Base-by-base conservation (phyloP, 1,140 invertebrate species). In the Akabosia matsudoensis region DNA sequence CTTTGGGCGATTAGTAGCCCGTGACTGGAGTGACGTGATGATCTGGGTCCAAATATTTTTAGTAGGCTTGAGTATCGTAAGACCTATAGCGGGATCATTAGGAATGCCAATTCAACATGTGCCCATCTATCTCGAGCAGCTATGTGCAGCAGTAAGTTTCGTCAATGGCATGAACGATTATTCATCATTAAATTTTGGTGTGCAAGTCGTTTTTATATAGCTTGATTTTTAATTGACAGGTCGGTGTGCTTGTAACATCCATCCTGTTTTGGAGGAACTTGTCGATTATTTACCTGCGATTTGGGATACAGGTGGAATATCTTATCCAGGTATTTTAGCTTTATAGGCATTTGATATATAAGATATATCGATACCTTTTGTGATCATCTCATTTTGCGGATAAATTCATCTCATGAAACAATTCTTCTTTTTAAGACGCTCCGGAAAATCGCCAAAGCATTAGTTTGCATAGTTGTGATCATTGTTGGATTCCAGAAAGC, bases 301-400 rank as follows among this genome's bases (percentile, higher is more conserved):
- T 67, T 30, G 61, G 61, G 7, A 67, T 67, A 67, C 30, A 67
- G 3, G 61, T 67, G 28, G 61, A 67, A 67, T 67, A 67, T 31
- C 24, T 67, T 2, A 7, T 30, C 31, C 61, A 67, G 61, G 61
- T 67, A 10, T 45, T 45, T 45, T 45, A 18, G 37, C 37, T 45
- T 10, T 45, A 45, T 45, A 45, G 7, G 37, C 18, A 18, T 45
- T n/a, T n/a, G n/a, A 45, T 45, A 45, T 45, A 18, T 45, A 45
- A 10, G 37, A 45, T 45, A n/a, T 45, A 61, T n/a, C 24, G 24
- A 14, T 61, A 61, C 24, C 24, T 22, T 61, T 61, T 61, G 10
- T 51, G 45, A 51, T 51, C n/a, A 13, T n/a, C n/a, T n/a, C n/a
- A n/a, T n/a, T n/a, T n/a, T n/a, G n/a, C n/a, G n/a, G n/a, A n/a